These are phyloP conservation scores for Lutra lutra DNA, from an alignment of 2,797 vertebrate species.

Conservation along the genomic window DNA sequence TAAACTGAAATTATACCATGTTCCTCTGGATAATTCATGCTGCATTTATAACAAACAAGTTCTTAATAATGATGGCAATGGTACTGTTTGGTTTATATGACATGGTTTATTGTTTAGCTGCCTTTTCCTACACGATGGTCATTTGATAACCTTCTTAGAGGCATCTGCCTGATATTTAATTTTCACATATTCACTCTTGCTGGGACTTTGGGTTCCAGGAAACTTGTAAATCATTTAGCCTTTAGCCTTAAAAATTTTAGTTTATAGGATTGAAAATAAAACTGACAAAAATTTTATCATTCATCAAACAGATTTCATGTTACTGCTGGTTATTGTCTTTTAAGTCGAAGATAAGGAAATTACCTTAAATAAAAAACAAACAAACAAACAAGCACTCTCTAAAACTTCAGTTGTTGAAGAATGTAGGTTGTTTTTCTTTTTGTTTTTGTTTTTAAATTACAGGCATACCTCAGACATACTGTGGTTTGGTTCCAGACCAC, in stretches of 20 bases:
- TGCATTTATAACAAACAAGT: background rate
- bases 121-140: background rate
- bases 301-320: background rate
- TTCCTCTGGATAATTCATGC: background rate
- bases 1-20: background rate
- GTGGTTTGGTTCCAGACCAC: background rate
- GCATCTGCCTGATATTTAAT: background rate
- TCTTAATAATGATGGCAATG: background rate
- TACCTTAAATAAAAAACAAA: background rate
- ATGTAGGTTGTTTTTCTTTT: background rate
- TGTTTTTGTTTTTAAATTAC: background rate
- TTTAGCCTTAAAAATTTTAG: background rate
- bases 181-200: background rate
- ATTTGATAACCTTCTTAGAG: background rate
- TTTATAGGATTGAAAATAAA: background rate
- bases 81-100: background rate
- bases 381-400: background rate
- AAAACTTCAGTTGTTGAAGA: background rate
- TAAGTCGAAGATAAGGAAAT: background rate
- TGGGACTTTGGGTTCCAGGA: background rate
- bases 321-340: background rate
- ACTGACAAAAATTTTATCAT: background rate
- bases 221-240: background rate
- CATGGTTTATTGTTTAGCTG: background rate
- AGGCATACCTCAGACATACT: background rate